A percentile compares a stretch with the other conserved stretches of the same genome.
phyloP scores from a whole-genome alignment of 2,888 invertebrate species.

The Iphiclides podalirius region DNA sequence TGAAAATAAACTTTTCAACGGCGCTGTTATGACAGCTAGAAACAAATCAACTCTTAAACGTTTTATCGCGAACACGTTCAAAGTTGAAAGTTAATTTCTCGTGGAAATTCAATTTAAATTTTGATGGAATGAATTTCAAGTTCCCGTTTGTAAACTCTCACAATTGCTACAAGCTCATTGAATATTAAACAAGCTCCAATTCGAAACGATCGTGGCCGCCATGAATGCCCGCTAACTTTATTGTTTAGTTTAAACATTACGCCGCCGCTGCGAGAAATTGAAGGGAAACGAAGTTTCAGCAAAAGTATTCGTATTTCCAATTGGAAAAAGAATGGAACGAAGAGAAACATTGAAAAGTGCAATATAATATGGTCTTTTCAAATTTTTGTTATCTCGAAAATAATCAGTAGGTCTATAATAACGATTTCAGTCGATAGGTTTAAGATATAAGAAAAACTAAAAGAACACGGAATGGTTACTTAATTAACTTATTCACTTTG shows the following conservation, averaged over 20 bases:
- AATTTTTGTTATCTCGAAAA: too few species aligned
- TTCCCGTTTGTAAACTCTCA: not conserved
- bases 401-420: too few species aligned
- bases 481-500: too few species aligned
- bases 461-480: too few species aligned
- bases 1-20: too few species aligned
- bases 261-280: not conserved
- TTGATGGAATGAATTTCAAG: slow-evolving; percentile 2
- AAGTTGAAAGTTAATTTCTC: slow-evolving; percentile 12
- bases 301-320: not conserved
- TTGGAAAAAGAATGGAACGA: not conserved
- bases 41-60: not conserved
- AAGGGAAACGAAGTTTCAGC: not conserved
- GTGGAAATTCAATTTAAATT: slow-evolving; percentile 13
- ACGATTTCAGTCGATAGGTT: too few species aligned
- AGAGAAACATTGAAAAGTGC: too few species aligned
- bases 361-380: too few species aligned
- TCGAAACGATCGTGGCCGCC: slow-evolving; percentile 3
- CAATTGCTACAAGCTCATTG: slow-evolving; percentile 12
- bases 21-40: too few species aligned
- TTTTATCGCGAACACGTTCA: slow-evolving; percentile 6
- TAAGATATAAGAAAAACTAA: too few species aligned
- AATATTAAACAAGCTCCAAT: slow-evolving; percentile 19
- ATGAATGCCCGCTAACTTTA: slow-evolving; percentile 8
- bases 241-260: slow-evolving; percentile 6